Conservation (phyloP, 30 jellyfish, hydroid and myxozoan genomes). For the Euphysa ruthae region DNA sequence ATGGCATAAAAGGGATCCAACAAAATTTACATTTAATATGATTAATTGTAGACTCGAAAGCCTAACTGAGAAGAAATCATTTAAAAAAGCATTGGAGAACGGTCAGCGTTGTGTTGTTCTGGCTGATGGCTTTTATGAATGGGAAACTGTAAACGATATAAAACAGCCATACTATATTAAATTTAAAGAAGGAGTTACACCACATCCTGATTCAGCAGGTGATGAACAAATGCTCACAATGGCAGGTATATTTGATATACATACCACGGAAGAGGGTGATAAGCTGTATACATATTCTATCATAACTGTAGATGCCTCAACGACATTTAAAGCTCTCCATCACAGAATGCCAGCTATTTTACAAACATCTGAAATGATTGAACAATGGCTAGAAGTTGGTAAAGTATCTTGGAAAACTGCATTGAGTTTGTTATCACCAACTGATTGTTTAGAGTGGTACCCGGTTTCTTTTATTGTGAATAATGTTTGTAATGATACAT, state of each 20-base stretch:
- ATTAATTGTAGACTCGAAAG: slow-evolving; percentile 79
- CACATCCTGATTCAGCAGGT: not conserved
- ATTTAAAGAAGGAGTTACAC: slow-evolving; percentile 5
- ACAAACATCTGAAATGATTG: not conserved
- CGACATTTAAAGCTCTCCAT: slow-evolving; percentile 53
- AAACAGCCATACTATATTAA: slow-evolving; percentile 81
- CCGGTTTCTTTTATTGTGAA: slow-evolving; percentile 79
- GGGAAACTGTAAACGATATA: slow-evolving; percentile 44
- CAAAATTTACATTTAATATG: slow-evolving; percentile 49
- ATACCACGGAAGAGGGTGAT: slow-evolving; percentile 29
- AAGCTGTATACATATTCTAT: slow-evolving; percentile 61
- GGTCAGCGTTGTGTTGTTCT: slow-evolving; percentile 87
- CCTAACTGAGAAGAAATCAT: slow-evolving; percentile 49
- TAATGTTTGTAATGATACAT: slow-evolving; percentile 63
- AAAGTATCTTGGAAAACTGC: slow-evolving; percentile 27
- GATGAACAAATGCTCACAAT: slow-evolving; percentile 33
- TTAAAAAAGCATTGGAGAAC: slow-evolving; percentile 52
- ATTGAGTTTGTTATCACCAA: slow-evolving; percentile 33
- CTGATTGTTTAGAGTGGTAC: slow-evolving; percentile 56
- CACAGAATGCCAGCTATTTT: slow-evolving; percentile 79
- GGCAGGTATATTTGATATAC: slow-evolving; percentile 85
- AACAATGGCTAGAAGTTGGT: too few species aligned
- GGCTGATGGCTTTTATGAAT: slow-evolving; percentile 89
- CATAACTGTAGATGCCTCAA: slow-evolving; percentile 68
- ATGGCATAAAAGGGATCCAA: slow-evolving; percentile 78